Evolutionary conservation across 2,888 invertebrate genomes (phyloP).

Genomic region (Hymenopus coronatus): DNA sequence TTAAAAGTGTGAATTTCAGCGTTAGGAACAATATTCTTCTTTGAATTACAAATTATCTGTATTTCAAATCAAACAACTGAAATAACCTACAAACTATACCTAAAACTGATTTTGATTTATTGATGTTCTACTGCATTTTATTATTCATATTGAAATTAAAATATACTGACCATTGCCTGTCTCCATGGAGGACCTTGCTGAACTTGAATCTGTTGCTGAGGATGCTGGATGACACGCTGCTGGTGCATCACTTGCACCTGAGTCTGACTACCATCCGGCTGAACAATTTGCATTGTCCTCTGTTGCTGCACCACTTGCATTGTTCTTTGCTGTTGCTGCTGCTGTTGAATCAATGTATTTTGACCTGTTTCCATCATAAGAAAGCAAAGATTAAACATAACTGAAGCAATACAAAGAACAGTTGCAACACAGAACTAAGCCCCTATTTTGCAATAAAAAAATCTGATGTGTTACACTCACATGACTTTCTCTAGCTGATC

Average conservation of each 20-base stretch:
- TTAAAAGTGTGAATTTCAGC: too few relatives aligned
- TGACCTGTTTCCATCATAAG: background rate
- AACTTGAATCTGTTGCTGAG: conserved; percentile 8
- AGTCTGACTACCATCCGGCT: conserved; percentile 38
- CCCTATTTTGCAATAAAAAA: too few relatives aligned
- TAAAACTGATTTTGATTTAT: too few relatives aligned
- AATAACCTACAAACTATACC: too few relatives aligned
- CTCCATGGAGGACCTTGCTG: conserved; percentile 20
- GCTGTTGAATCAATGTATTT: background rate
- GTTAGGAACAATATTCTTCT: too few relatives aligned
- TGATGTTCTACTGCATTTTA: background rate
- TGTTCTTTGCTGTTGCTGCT: conserved; percentile 7
- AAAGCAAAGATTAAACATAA: background rate
- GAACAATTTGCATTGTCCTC: conserved; percentile 23
- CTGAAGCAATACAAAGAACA: too few relatives aligned
- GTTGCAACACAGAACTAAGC: too few relatives aligned
- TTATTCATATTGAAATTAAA: conserved; percentile 1
- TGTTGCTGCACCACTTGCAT: conserved; percentile 29
- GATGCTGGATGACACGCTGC: conserved; percentile 30
- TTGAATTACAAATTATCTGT: too few relatives aligned
- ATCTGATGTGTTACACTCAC: too few relatives aligned
- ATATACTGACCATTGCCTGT: background rate
- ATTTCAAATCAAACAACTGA: too few relatives aligned
- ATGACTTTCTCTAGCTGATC: too few relatives aligned
- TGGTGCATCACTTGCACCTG: conserved; percentile 33